phyloP scores from a whole-genome alignment of 2,113 vertebrate genomes.

The Dunckerocampus dactyliophorus region DNA sequence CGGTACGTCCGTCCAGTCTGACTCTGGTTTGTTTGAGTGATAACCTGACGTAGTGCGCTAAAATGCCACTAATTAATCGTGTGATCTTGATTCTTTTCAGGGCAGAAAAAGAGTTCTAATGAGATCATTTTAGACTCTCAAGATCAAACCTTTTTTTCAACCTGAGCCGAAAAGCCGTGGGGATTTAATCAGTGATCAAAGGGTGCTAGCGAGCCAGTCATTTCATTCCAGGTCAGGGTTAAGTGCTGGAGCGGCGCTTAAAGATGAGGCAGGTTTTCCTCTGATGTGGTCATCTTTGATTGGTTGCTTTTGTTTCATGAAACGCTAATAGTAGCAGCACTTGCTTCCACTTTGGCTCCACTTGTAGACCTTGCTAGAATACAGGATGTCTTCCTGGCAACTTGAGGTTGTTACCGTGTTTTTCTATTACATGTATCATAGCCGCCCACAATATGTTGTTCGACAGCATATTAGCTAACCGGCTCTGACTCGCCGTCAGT shows the following conservation, averaged over 20 bases:
- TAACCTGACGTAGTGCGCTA: too few relatives aligned
- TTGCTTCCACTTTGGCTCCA: conserved; percentile 2
- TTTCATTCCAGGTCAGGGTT: conserved; percentile 42
- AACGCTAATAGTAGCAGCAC: neutral
- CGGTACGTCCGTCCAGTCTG: too few relatives aligned
- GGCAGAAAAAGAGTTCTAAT: conserved; percentile 18
- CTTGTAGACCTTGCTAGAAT: neutral
- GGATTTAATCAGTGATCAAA: conserved; percentile 29
- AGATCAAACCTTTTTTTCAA: conserved; percentile 13
- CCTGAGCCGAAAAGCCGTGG: conserved; percentile 3
- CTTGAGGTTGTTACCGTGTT: neutral
- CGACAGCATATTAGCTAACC: conserved; percentile 18
- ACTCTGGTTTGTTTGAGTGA: neutral
- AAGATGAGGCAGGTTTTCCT: conserved; percentile 37
- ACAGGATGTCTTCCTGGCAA: neutral
- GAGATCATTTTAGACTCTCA: neutral
- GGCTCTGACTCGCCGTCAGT: conserved; percentile 23
- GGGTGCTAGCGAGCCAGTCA: conserved; percentile 14
- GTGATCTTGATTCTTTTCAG: conserved; percentile 19
- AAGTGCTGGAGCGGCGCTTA: conserved; percentile 31
- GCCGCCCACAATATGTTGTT: conserved; percentile 1
- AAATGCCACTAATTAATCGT: neutral
- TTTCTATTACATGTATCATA: neutral
- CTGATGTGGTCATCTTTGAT: conserved; percentile 37
- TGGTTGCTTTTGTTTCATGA: conserved; percentile 10